phyloP scores from a whole-genome alignment of 1,140 invertebrate species.

The Drosophila littoralis region DNA sequence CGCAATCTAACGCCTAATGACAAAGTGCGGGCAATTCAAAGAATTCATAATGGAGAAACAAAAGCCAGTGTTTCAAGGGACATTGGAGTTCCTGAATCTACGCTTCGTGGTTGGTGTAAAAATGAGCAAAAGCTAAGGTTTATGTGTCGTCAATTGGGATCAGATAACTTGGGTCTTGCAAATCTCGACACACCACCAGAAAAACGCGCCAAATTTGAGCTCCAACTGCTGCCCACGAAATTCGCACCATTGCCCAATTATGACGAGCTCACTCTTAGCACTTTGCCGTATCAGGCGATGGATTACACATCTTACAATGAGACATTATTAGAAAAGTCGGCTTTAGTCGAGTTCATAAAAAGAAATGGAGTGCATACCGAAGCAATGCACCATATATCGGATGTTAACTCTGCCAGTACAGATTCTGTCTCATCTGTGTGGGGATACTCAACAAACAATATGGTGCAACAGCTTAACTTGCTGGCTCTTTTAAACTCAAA shows the following conservation, averaged over 20 bases:
- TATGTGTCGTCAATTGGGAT: slow-evolving; percentile 88
- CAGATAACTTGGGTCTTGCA: slow-evolving; percentile 85
- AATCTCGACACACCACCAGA: slow-evolving; percentile 84
- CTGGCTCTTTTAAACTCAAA: slow-evolving; percentile 70
- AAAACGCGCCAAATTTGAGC: slow-evolving; percentile 82
- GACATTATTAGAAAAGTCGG: slow-evolving; percentile 63
- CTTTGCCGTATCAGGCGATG: slow-evolving; percentile 46
- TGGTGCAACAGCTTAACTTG: slow-evolving; percentile 63
- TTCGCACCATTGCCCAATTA: slow-evolving; percentile 62
- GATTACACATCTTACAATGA: slow-evolving; percentile 67
- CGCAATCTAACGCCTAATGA: slow-evolving; percentile 89
- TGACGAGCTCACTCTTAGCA: slow-evolving; percentile 72
- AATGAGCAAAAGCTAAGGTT: slow-evolving; percentile 91
- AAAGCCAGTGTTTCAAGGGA: slow-evolving; percentile 92
- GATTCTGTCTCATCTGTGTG: slow-evolving; percentile 13
- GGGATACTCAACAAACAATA: slow-evolving; percentile 57
- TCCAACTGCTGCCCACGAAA: slow-evolving; percentile 77
- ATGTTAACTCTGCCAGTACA: slow-evolving; percentile 15
- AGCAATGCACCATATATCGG: slow-evolving; percentile 36
- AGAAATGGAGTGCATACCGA: slow-evolving; percentile 84
- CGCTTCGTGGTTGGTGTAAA: slow-evolving; percentile 93
- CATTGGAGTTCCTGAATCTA: slow-evolving; percentile 93
- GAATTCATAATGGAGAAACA: slow-evolving; percentile 92
- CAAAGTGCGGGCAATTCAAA: slow-evolving; percentile 91
- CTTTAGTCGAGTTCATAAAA: slow-evolving; percentile 73